These are phyloP conservation scores for Megathymus violae DNA, from an alignment of 1,140 invertebrate species.

Conservation along the genomic window DNA sequence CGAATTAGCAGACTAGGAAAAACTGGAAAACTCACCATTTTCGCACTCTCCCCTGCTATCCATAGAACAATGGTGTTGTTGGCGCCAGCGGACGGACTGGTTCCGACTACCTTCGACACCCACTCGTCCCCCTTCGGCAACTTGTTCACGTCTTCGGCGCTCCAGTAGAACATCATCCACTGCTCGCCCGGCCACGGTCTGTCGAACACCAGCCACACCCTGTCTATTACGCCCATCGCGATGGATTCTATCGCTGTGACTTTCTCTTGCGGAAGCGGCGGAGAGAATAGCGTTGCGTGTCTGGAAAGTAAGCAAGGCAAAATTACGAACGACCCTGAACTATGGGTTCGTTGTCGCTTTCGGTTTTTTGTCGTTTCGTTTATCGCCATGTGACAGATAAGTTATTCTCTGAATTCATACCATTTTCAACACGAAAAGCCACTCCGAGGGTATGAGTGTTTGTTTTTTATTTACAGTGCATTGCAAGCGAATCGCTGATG, in stretches of 20 bases:
- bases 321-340: too few species aligned
- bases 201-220: conserved; percentile 55
- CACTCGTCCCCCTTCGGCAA: conserved; percentile 43
- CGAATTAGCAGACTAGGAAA: not conserved
- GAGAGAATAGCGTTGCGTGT: conserved; percentile 51
- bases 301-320: conserved; percentile 41
- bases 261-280: conserved; percentile 53
- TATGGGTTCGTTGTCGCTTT: too few species aligned
- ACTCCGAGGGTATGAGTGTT: too few species aligned
- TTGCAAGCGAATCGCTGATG: too few species aligned
- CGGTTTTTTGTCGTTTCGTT: too few species aligned
- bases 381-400: too few species aligned
- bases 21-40: conserved; percentile 47
- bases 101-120: conserved; percentile 34
- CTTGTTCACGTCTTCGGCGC: conserved; percentile 38
- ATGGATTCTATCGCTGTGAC: conserved; percentile 51
- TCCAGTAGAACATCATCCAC: conserved; percentile 48
- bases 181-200: conserved; percentile 39
- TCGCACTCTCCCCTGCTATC: conserved; percentile 39
- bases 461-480: too few species aligned
- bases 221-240: conserved; percentile 59
- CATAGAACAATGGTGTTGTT: conserved; percentile 44
- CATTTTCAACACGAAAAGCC: too few species aligned
- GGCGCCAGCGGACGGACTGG: conserved; percentile 38
- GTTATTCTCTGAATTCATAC: too few species aligned